Percentiles rank a stretch among this genome's conserved stretches.
Conservation (phyloP, 2,797 vertebrate genomes). For the Liasis olivaceus region DNA sequence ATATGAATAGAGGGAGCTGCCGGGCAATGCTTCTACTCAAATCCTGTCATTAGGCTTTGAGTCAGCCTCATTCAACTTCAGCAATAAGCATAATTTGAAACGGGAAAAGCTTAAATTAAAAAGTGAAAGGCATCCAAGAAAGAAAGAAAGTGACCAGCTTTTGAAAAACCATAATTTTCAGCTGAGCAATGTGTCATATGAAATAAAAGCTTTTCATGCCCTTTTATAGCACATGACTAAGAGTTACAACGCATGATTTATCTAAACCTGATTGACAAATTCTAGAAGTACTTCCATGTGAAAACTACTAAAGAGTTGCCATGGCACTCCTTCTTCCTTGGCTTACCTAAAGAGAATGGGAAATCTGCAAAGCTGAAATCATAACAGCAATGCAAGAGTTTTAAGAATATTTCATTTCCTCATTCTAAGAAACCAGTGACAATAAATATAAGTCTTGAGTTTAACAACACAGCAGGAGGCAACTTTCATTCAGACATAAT, state of each 20-base stretch:
- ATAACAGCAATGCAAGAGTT: neutral
- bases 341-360: neutral
- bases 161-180: slow-evolving; percentile 12
- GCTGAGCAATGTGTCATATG: slow-evolving; percentile 29
- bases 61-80: neutral
- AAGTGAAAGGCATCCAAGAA: neutral
- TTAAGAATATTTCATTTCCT: neutral
- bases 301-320: neutral
- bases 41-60: neutral
- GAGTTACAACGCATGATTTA: slow-evolving; percentile 13
- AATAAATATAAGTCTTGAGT: neutral
- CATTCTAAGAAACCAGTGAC: neutral
- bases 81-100: no score
- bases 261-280: neutral
- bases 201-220: slow-evolving; percentile 25
- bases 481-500: neutral
- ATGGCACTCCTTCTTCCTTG: neutral
- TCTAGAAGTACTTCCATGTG: neutral
- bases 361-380: slow-evolving; percentile 18
- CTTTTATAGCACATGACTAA: slow-evolving; percentile 28
- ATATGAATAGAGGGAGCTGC: neutral
- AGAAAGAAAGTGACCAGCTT: slow-evolving; percentile 23
- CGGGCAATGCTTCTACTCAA: neutral
- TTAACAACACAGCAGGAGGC: neutral
- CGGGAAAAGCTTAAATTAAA: neutral